phyloP scores from a whole-genome alignment of 2,113 vertebrate genomes.

The Zosterops lateralis region DNA sequence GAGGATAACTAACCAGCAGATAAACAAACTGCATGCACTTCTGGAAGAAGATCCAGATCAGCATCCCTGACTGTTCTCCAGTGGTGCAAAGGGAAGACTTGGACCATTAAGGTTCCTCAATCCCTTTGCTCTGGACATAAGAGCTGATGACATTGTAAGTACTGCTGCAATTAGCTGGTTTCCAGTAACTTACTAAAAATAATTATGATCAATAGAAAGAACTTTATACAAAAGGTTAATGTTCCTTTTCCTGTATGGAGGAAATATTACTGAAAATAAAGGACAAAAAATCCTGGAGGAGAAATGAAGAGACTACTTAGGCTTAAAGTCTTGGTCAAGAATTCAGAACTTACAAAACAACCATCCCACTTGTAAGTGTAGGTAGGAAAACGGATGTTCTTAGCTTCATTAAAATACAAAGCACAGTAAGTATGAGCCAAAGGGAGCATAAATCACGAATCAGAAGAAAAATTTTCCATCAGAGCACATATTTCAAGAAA shows the following conservation, averaged over 20 bases:
- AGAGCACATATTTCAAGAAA: neutral
- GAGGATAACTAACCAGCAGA: neutral
- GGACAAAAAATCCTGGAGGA: neutral
- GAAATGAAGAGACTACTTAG: neutral
- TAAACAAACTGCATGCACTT: neutral
- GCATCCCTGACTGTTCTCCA: neutral
- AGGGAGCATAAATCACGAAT: neutral
- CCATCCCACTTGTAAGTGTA: accelerated
- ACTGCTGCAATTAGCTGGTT: neutral
- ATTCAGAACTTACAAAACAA: neutral
- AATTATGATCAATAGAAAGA: neutral
- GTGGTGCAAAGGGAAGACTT: neutral
- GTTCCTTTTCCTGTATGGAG: neutral
- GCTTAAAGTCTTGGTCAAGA: neutral
- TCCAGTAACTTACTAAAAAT: neutral
- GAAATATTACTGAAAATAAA: neutral
- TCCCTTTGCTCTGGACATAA: neutral
- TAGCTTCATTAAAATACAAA: neutral
- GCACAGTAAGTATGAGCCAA: neutral
- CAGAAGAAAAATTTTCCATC: neutral
- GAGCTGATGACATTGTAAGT: neutral
- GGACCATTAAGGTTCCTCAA: neutral
- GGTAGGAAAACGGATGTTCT: neutral
- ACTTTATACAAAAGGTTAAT: neutral
- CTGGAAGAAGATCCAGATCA: neutral